These are phyloP conservation scores for Watsonalla cultraria DNA, from an alignment of 2,888 invertebrate species.

Conservation along the genomic window DNA sequence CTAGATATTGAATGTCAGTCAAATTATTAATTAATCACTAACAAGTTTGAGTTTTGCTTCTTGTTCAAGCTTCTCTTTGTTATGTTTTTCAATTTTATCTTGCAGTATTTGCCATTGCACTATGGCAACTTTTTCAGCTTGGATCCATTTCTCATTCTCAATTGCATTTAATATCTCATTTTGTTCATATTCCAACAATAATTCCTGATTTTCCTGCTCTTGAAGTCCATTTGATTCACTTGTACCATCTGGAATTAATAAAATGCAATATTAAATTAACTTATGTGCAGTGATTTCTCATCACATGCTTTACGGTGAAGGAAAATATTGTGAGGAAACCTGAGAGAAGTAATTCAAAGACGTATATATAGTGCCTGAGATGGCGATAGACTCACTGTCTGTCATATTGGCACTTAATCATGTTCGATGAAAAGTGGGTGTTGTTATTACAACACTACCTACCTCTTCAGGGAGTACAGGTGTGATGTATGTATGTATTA, in stretches of 20 bases:
- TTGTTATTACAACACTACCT: too few species aligned
- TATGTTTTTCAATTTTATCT: constrained; percentile 72
- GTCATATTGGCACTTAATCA: neutral
- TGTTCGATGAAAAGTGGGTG: too few species aligned
- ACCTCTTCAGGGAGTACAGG: too few species aligned
- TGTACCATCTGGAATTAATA: constrained; percentile 42
- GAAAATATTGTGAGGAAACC: too few species aligned
- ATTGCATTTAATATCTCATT: constrained; percentile 74
- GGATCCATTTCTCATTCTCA: constrained; percentile 82
- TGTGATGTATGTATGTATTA: too few species aligned
- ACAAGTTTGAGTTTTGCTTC: constrained; percentile 76
- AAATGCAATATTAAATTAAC: constrained; percentile 1
- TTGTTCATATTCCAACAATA: constrained; percentile 68
- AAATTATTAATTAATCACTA: constrained; percentile 12
- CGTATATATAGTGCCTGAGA: neutral
- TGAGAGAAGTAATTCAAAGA: too few species aligned
- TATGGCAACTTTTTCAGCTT: constrained; percentile 81
- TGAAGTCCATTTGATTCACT: constrained; percentile 64
- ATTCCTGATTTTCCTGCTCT: constrained; percentile 64
- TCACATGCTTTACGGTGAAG: too few species aligned
- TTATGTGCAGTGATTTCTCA: constrained; percentile 9
- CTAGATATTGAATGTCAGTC: constrained; percentile 2
- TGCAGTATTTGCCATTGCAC: constrained; percentile 81
- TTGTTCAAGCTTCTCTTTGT: constrained; percentile 78
- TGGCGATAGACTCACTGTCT: constrained; percentile 14